Evolutionary conservation across 2,113 vertebrate species (phyloP), one percentile per base, ranked within the genome.

Genomic region (Carettochelys insculpta): DNA sequence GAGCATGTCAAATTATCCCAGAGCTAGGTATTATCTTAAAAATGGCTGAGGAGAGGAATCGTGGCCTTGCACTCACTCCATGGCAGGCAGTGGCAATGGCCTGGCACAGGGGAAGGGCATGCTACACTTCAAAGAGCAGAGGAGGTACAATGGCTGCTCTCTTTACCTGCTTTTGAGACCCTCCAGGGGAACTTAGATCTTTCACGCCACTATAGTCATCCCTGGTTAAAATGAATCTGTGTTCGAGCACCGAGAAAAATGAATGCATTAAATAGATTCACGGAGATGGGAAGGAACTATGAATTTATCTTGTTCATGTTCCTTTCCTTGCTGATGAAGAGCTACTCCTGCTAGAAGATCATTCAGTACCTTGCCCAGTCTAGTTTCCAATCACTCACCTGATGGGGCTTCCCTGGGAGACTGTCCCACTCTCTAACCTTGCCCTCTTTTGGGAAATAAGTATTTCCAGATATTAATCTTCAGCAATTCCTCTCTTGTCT

Each of bases 331-430:
- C 41, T 92, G 89, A 89, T 94, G 90, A 89, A 89, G 85, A 96
- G 65, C 86, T 94, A 95, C 95, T 77, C 79, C 51, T 50, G 48
- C 14, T 14, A 94, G 94, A 92, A 94, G 8, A 51, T 31, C 4
- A 89, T 88, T 81, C 92, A 95, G 83, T 87, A 65, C 91, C 95
- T 95, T 90, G 78, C 93, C 90, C 92, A 92, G 50, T 89, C 85
- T 92, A 4, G 2, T 95, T 95, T 94, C 85, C 77, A 95, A 51
- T 1, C 48, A 88, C 92, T 89, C 90, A 90, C 90, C n/a, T 92
- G 90, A 95, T 86, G 80, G 20, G 85, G 34, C 89, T 92, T 95
- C 94, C 94, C 94, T 61, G 88, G 89, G 93, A 96, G 93, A 85
- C 79, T 90, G 82, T 3, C 0, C 71, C 87, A 82, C 71, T 85